Percentiles rank a stretch among this genome's conserved stretches.
phyloP scores from a whole-genome alignment of 2,113 vertebrate genomes.

The Taurulus bubalis region DNA sequence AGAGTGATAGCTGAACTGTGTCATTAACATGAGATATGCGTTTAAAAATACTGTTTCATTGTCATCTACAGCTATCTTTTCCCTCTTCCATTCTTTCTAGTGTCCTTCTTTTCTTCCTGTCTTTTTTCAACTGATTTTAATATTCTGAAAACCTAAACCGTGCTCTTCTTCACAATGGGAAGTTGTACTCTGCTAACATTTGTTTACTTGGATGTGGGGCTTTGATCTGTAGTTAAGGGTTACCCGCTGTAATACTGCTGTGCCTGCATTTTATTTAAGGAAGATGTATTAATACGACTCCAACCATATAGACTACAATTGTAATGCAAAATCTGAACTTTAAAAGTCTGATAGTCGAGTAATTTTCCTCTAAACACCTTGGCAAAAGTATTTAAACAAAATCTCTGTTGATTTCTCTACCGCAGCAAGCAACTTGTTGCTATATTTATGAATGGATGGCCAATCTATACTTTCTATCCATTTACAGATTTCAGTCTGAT shows the following conservation, averaged over 20 bases:
- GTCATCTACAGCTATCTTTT: too few species aligned
- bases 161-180: background rate
- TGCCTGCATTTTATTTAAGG: background rate
- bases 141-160: background rate
- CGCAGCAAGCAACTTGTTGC: background rate
- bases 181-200: background rate
- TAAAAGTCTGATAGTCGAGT: background rate
- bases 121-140: background rate
- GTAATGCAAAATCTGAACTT: conserved; percentile 36
- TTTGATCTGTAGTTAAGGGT: background rate
- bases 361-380: background rate
- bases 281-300: background rate
- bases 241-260: too few species aligned
- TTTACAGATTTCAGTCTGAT: conserved; percentile 1
- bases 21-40: too few species aligned
- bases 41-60: background rate
- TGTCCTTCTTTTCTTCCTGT: background rate
- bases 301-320: background rate
- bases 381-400: background rate
- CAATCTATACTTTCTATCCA: background rate
- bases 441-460: background rate
- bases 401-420: background rate
- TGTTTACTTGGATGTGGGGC: background rate
- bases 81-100: background rate
- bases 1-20: too few species aligned